Evolutionary conservation across 2,888 invertebrate species (phyloP).

Genomic region (Arge pagana): DNA sequence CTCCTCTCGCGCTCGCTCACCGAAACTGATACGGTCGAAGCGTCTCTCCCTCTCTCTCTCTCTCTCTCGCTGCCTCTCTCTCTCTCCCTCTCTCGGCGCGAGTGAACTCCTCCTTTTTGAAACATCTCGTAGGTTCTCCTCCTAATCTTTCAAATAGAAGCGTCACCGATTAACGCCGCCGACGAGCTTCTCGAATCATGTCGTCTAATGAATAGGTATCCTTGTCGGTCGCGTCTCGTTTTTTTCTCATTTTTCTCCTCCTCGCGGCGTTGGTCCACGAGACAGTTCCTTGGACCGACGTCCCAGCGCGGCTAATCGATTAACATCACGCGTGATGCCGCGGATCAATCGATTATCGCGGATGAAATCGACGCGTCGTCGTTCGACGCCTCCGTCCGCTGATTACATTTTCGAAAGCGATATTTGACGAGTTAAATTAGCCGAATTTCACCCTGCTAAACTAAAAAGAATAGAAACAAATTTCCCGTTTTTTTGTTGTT

Average conservation of each 20-base stretch:
- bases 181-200: slow-evolving; percentile 3
- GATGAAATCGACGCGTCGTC: too few relatives aligned
- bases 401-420: too few relatives aligned
- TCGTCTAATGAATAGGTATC: slow-evolving; percentile 8
- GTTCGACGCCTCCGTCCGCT: too few relatives aligned
- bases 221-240: slow-evolving; percentile 8
- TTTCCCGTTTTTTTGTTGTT: too few relatives aligned
- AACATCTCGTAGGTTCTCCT: background rate
- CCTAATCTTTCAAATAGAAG: background rate
- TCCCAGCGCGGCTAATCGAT: background rate
- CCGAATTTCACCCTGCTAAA: too few relatives aligned
- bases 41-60: background rate
- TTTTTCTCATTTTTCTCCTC: background rate
- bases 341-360: too few relatives aligned
- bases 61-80: background rate
- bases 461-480: too few relatives aligned
- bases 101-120: background rate
- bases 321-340: too few relatives aligned
- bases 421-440: too few relatives aligned
- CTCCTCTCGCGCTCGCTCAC: background rate
- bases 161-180: slow-evolving; percentile 10
- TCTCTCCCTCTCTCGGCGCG: too few relatives aligned
- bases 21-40: too few relatives aligned
- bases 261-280: background rate
- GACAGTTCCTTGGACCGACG: background rate